Evolutionary conservation across 2,113 vertebrate genomes (phyloP), one percentile per base, ranked within the genome.

Genomic region (Silurus meridionalis): DNA sequence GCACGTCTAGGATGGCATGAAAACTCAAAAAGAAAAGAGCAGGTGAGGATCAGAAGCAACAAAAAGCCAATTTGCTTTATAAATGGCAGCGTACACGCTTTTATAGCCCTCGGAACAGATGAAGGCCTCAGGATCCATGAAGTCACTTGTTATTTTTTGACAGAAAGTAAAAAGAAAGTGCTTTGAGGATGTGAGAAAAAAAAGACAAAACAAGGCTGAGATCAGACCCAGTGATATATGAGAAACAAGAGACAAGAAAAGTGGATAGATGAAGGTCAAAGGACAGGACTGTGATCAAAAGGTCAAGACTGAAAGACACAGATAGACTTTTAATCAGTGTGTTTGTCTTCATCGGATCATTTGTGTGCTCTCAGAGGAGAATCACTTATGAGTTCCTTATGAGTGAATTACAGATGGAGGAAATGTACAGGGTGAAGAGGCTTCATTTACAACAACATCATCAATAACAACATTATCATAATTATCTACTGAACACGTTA

Each of bases 61-160:
- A 87, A 88, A 85, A 85, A 72, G 72, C 71, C 85, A 83, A 79
- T 88, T 87, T 89, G 80, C 77, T 89, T 89, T 85, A 88, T 85
- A 83, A 90, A 90, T 88, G 82, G 83, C 82, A 88, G 61, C 57
- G 61, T 86, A 82, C 81, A 52, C 75, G 37, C 52, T 86, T 80
- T 86, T 84, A 87, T 77, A 82, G 81, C 61, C 10, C 4, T 69
- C 23, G 53, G 52, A 84, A 86, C 87, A 72, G 53, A 80, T 67
- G 86, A 86, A 86, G 87, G 89, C 83, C 63, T 72, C 53, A 7
- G 80, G 85, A 78, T 82, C 87, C 25, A 69, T 84, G 87, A 90
- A 81, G 85, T 85, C 46, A 91, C 89, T 85, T 87, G 75, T 87
- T 85, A 84, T 86, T 86, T 88, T 80, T 75, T 69, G 21, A 71